Base-by-base conservation (phyloP, 1,140 invertebrate genomes). In the Trissolcus basalis region DNA sequence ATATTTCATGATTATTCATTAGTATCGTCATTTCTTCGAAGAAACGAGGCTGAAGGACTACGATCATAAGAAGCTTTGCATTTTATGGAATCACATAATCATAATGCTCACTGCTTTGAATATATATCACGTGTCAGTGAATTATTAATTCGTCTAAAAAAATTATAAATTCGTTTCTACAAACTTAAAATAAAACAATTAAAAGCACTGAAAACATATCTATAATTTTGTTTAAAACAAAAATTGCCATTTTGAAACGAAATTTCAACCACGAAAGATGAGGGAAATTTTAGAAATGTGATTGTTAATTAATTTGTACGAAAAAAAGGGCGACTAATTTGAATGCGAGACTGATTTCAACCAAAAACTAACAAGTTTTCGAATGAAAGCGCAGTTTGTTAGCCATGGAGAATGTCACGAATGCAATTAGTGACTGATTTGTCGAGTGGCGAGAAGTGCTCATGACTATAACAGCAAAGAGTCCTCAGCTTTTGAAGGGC, bases 381-480 rank as follows among this genome's bases (percentile, higher is more conserved):
- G 39, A 73, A 81, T 76, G 80, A 84, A 82, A 79, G 79, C 78
- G 80, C 72, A 75, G 80, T 83, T 87, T 86, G 85, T 85, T 85
- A 86, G 83, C 85, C 82, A 72, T 80, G 82, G 82, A 76, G 81
- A 80, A 83, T 87, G 84, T 87, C 86, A 88, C 87, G 86, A 86
- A 87, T 81, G 83, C 86, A 88, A 88, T 88, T 88, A 88, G 86
- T 88, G 85, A 87, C 75, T 84, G 85, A 87, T 87, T 87, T 78
- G 84, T 85, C 81, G 76, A 87, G 84, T 77, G 83, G 78, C 69
- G 83, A 78, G 61, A 81, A 83, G 82, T 85, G 80, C 84, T 86
- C 65, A 73, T 80, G 78, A 83, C 76, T 80, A 67, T 86, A 87
- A 85, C 84, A 82, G 82, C 81, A 76, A 79, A 87, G 86, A 78